Base-by-base conservation (phyloP, 2,113 vertebrate genomes). In the Meleagris gallopavo region DNA sequence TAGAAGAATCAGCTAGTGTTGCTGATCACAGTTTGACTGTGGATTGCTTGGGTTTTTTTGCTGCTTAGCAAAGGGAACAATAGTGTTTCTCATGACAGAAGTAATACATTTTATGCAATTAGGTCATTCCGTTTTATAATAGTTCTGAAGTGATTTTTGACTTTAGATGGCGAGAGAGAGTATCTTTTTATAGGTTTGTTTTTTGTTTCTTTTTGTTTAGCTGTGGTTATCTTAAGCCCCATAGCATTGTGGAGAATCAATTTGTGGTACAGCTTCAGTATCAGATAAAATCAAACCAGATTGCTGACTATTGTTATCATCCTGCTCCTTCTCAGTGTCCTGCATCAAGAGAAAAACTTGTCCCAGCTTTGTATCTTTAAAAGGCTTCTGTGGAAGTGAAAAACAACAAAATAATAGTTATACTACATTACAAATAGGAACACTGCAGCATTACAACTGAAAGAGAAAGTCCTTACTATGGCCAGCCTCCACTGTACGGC, bases 101-200 rank as follows among this genome's bases (percentile, higher is more conserved):
- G 52, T 72, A 40, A 89, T 82, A 66, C 66, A 41, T 95, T 93
- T 96, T 89, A 73, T 73, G 78, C 74, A 83, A 41, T 96, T 91
- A 95, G 40, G 34, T 97, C 66, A 94, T 94, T 89, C 67, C 14
- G 58, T 89, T 94, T 94, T 86, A 46, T 82, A 79, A 76, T 34
- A 89, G 71, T 89, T 93, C 77, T 83, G 74, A 45, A 77, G 71
- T 60, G 74, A 52, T 90, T 94, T 94, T 80, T 92, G 71, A 83
- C 89, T 94, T 95, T 83, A 94, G 67, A 95, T 93, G 81, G 89
- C 60, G 89, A 94, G 54, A 52, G 57, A 84, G 73, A 36, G 86
- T 88, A 94, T 91, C 79, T 90, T 95, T 92, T 96, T 89, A 90
- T 92, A 91, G 80, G 25, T 90, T 90, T 93, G 92, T 79, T 17